These are phyloP conservation scores for Rousettus madagascariensis DNA, from an alignment of 2,797 vertebrate species.

Conservation along the genomic window DNA sequence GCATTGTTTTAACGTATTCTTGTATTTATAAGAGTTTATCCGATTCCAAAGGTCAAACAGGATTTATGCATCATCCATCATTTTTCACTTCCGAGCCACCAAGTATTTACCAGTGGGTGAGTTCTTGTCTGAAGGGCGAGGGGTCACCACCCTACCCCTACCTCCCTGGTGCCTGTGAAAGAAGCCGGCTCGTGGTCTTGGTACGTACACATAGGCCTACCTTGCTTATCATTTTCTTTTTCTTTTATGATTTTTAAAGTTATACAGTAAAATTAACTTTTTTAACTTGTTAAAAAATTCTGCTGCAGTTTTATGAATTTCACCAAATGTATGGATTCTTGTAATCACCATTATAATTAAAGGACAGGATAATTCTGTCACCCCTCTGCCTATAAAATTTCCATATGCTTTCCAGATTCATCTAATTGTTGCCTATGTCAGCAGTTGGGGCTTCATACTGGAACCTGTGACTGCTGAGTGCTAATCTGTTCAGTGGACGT, in stretches of 20 bases:
- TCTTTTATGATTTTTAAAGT: background rate
- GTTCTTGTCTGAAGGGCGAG: constrained; percentile 92
- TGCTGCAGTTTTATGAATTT: background rate
- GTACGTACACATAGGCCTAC: constrained; percentile 82
- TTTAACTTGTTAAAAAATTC: background rate
- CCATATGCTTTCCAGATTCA: background rate
- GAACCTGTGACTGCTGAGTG: background rate
- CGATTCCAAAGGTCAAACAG: constrained; percentile 88
- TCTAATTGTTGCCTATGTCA: background rate
- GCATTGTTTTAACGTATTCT: constrained; percentile 12
- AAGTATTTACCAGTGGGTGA: constrained; percentile 95
- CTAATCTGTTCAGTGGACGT: too few species aligned
- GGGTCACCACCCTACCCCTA: constrained; percentile 91
- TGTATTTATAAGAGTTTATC: constrained; percentile 10
- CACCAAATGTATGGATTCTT: background rate
- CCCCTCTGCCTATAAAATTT: background rate
- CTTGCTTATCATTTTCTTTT: background rate
- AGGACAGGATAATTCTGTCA: background rate
- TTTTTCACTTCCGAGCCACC: constrained; percentile 93
- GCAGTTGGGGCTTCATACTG: background rate
- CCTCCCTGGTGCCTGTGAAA: constrained; percentile 93
- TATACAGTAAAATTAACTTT: background rate
- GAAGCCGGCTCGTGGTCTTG: constrained; percentile 94
- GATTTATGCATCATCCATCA: constrained; percentile 91
- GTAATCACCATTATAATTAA: background rate